Evolutionary conservation across 2,113 vertebrate genomes (phyloP).

Genomic region (Centropus bengalensis): DNA sequence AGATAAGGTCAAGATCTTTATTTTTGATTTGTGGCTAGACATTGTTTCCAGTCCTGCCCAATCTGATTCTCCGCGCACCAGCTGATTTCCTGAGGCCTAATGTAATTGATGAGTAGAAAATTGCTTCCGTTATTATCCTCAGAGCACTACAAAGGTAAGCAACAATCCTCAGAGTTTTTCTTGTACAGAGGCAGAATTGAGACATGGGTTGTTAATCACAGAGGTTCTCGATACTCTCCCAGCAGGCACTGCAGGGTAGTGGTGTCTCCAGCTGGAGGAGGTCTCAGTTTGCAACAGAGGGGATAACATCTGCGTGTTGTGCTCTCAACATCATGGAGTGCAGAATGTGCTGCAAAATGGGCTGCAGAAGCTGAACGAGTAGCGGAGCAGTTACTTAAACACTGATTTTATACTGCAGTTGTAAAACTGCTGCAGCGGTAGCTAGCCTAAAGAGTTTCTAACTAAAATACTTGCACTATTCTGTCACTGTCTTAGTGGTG

Average conservation of each 20-base stretch:
- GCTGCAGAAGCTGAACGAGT: background rate
- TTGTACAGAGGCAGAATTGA: background rate
- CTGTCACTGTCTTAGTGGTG: accelerated
- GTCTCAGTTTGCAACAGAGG: background rate
- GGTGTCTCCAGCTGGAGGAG: background rate
- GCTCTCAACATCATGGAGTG: background rate
- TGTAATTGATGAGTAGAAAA: constrained; percentile 7
- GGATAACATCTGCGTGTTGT: background rate
- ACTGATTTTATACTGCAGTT: background rate
- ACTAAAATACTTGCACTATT: background rate
- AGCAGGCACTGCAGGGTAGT: background rate
- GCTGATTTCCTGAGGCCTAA: constrained; percentile 2
- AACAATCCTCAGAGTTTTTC: background rate
- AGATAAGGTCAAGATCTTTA: constrained; percentile 28
- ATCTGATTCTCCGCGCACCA: background rate
- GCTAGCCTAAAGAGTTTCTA: background rate
- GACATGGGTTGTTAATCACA: background rate
- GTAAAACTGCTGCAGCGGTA: background rate
- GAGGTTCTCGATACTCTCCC: background rate
- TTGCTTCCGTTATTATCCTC: background rate
- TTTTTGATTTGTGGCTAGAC: background rate
- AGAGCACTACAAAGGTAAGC: background rate
- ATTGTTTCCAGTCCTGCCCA: background rate
- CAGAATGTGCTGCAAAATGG: background rate
- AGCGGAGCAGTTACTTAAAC: background rate